phyloP scores from a whole-genome alignment of 2,888 invertebrate genomes.

The Malacosoma neustria region DNA sequence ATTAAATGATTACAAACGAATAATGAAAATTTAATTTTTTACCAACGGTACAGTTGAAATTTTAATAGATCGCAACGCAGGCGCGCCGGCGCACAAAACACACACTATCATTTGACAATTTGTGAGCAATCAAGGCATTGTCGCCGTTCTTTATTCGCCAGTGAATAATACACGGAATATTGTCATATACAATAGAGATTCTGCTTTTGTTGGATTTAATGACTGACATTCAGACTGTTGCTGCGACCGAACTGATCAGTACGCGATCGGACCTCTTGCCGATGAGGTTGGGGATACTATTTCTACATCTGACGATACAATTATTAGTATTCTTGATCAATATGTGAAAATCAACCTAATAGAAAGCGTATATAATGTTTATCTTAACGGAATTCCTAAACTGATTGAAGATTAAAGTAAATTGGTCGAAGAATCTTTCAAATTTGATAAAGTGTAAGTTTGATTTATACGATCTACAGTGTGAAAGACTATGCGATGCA shows the following conservation, averaged over 20 bases:
- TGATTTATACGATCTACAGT: too few species aligned
- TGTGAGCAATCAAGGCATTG: slow-evolving; percentile 73
- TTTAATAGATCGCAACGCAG: slow-evolving; percentile 53
- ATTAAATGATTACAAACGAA: not conserved
- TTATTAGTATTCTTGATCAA: too few species aligned
- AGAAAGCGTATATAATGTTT: too few species aligned
- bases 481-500: too few species aligned
- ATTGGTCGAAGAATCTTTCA: too few species aligned
- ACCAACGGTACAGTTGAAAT: slow-evolving; percentile 18
- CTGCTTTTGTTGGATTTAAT: slow-evolving; percentile 63
- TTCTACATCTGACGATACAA: too few species aligned
- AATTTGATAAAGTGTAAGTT: too few species aligned
- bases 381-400: too few species aligned
- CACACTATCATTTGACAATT: slow-evolving; percentile 74
- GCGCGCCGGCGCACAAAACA: slow-evolving; percentile 64
- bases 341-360: too few species aligned
- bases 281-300: slow-evolving; percentile 20
- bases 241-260: slow-evolving; percentile 53
- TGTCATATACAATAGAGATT: slow-evolving; percentile 64
- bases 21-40: not conserved
- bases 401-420: too few species aligned
- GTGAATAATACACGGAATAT: slow-evolving; percentile 73
- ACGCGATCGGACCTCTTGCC: slow-evolving; percentile 34
- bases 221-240: slow-evolving; percentile 60
- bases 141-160: slow-evolving; percentile 72